Conservation (phyloP, 2,797 vertebrate species). For the Premnoplex brunnescens region DNA sequence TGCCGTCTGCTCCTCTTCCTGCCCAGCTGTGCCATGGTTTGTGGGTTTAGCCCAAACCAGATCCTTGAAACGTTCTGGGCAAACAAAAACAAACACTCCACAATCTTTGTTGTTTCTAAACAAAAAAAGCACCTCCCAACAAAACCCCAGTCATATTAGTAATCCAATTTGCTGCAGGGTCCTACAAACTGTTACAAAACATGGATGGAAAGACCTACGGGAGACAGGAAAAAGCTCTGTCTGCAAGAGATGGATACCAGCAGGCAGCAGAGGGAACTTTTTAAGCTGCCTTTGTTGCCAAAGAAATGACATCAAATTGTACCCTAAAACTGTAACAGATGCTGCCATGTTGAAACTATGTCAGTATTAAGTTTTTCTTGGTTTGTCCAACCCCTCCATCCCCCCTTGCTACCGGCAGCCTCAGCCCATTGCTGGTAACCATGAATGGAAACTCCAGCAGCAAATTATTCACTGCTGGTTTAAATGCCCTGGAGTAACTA, state of each 20-base stretch:
- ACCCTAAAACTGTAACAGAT: neutral
- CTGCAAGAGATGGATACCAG: neutral
- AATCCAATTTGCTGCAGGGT: conserved; percentile 24
- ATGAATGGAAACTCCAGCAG: neutral
- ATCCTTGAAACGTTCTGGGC: conserved; percentile 27
- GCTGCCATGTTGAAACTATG: neutral
- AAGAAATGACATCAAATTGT: neutral
- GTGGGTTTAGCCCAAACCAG: conserved; percentile 43
- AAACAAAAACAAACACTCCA: conserved; percentile 54
- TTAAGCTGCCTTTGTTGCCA: neutral
- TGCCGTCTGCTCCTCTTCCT: conserved; percentile 66
- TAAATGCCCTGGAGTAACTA: neutral
- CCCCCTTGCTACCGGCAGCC: neutral
- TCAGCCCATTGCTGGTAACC: neutral
- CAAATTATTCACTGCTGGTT: neutral
- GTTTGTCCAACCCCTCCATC: neutral
- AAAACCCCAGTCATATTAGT: conserved; percentile 10
- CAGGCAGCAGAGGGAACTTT: conserved; percentile 13
- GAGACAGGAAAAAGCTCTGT: neutral
- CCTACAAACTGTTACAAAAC: neutral
- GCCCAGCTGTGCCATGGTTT: conserved; percentile 65
- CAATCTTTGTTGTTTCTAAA: conserved; percentile 53
- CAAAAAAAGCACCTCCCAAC: neutral
- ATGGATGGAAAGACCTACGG: neutral
- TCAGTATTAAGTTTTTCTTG: neutral